Conservation (phyloP, 2,797 vertebrate species). For the Kryptolebias ocellatus region DNA sequence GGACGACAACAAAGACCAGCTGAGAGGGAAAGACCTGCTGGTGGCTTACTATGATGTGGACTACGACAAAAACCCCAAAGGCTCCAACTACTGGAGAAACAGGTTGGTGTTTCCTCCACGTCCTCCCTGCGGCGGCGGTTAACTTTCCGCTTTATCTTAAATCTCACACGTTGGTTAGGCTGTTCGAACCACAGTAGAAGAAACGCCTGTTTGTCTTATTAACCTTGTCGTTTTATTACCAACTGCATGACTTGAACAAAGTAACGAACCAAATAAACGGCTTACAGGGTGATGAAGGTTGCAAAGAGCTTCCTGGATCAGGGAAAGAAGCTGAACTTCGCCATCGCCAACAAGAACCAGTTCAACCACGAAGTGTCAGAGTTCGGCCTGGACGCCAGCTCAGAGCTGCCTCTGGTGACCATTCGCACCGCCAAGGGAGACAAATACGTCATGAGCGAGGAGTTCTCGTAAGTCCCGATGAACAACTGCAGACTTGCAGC, state of each 20-base stretch:
- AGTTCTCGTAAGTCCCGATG: conserved; percentile 88
- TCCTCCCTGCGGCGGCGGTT: neutral
- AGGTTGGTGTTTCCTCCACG: conserved; percentile 77
- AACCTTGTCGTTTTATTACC: neutral
- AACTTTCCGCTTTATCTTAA: neutral
- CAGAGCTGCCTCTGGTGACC: conserved; percentile 89
- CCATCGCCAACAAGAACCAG: conserved; percentile 89
- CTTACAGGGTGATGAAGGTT: conserved; percentile 94
- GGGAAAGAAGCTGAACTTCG: conserved; percentile 89
- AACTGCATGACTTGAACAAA: neutral
- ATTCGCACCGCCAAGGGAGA: conserved; percentile 91
- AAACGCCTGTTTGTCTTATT: neutral
- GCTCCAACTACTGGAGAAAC: conserved; percentile 99
- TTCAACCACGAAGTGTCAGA: conserved; percentile 91
- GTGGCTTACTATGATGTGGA: conserved; percentile 96
- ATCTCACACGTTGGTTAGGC: neutral
- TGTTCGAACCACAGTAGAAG: neutral
- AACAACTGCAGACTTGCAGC: neutral
- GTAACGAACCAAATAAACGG: neutral
- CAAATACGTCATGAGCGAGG: conserved; percentile 94
- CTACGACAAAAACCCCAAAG: conserved; percentile 96
- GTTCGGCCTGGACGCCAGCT: conserved; percentile 86
- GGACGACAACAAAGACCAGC: conserved; percentile 94
- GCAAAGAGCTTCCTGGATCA: conserved; percentile 93
- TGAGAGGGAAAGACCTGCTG: conserved; percentile 92